Evolutionary conservation across 2,888 invertebrate genomes (phyloP).

Genomic region (Germaria angustata): DNA sequence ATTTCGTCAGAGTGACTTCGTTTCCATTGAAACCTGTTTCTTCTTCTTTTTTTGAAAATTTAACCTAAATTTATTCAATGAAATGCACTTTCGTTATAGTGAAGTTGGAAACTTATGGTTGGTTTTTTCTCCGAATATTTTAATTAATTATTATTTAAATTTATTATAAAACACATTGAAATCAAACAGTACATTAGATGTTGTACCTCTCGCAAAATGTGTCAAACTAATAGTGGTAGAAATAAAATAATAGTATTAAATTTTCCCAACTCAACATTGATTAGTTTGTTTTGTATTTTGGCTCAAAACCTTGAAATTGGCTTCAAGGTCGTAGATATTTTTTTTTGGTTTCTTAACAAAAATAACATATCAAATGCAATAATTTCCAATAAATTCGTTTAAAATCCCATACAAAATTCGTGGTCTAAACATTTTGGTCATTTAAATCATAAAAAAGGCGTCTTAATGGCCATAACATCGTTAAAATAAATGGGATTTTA

Average conservation of each 20-base stretch:
- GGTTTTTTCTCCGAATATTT: background rate
- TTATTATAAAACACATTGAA: background rate
- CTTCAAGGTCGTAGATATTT: background rate
- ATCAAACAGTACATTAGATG: background rate
- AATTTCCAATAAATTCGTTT: slow-evolving; percentile 28
- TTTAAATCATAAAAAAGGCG: slow-evolving; percentile 10
- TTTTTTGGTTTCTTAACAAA: background rate
- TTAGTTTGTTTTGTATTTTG: background rate
- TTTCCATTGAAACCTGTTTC: background rate
- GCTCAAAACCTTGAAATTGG: background rate
- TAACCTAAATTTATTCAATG: background rate
- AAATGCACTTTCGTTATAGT: background rate
- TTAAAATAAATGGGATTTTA: slow-evolving; percentile 12
- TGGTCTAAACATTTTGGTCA: background rate
- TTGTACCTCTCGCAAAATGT: background rate
- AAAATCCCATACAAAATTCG: background rate
- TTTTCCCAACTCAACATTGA: background rate
- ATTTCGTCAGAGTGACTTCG: background rate
- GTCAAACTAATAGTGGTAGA: background rate
- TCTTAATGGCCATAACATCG: background rate
- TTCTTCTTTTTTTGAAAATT: no score
- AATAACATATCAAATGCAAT: background rate
- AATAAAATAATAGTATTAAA: background rate
- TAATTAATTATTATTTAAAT: background rate
- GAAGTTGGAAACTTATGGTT: background rate